Evolutionary conservation across 2,113 vertebrate species (phyloP), one percentile per base, ranked within the genome.

Genomic region (Pholis gunnellus): DNA sequence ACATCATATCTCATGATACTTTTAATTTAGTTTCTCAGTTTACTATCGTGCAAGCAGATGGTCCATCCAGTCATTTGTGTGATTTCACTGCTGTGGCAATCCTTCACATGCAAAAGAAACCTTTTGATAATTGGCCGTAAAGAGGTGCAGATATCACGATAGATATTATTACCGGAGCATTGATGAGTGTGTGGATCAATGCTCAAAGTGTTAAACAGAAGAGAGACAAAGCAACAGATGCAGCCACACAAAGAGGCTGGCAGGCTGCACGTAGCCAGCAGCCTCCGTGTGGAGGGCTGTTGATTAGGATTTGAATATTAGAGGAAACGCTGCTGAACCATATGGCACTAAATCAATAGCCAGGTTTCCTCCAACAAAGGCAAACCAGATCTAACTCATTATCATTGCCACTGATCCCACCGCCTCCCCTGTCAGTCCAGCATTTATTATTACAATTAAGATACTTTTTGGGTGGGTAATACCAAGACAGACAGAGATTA

Each of bases 121-220:
- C 22, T 38, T 59, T 81, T 6, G 1, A 54, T 64, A 75, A 83
- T 42, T 71, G 63, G 63, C 36, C 25, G 57, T 38, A 27, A 20
- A 34, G 18, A 72, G 40, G 56, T 78, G 73, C 5, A 1, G 44
- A 71, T 78, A 56, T 72, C 42, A 46, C 67, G 76, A 59, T 63
- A 61, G 50, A 74, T 75, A 71, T 50, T 40, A 72, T 50, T 40
- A 72, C 52, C 60, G 5, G 64, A 74, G 48, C 72, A 70, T 14
- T 76, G 61, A 81, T 77, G 64, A 78, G 76, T n/a, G n/a, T 65
- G 54, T 72, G 69, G 75, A 82, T 89, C 84, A 56, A 67, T 63
- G 63, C 66, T 81, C 61, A 85, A 74, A 71, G 52, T 60, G 65
- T 71, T 79, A 15, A 46, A 40, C 59, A 71, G 46, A 40, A 59